A percentile compares a stretch with the other conserved stretches of the same genome.
Evolutionary conservation across 2,113 vertebrate species (phyloP).

Genomic region (Asarcornis scutulata): DNA sequence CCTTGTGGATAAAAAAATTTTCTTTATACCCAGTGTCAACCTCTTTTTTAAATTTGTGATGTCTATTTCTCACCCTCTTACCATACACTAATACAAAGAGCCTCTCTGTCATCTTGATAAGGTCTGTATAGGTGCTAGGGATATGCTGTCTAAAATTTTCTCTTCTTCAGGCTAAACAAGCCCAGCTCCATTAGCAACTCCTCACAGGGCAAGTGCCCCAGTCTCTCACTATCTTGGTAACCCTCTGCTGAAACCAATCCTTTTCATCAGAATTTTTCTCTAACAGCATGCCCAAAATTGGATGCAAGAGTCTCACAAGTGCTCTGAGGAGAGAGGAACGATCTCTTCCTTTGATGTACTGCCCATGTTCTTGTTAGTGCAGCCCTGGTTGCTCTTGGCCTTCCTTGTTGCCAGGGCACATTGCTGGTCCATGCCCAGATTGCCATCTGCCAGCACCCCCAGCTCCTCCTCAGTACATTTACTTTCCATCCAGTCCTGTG

Average conservation of each 20-base stretch:
- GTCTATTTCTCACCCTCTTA: not conserved
- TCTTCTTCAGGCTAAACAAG: not conserved
- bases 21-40: not conserved
- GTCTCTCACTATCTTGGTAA: not conserved
- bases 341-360: not conserved
- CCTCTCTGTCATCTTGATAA: not conserved
- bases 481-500: no score
- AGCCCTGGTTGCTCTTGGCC: not conserved
- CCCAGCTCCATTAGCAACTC: not conserved
- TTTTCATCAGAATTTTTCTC: not conserved
- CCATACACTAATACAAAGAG: fast-evolving
- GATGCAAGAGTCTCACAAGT: not conserved
- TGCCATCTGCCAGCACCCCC: not conserved
- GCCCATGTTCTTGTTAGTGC: not conserved
- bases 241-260: not conserved
- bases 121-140: not conserved
- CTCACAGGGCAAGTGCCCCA: not conserved
- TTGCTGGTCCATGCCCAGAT: not conserved
- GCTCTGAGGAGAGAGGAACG: not conserved
- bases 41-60: not conserved
- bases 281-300: not conserved
- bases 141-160: not conserved
- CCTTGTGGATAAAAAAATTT: not conserved
- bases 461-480: no score
- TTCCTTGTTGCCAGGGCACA: not conserved